Conservation (phyloP, 2,797 vertebrate species). For the Argya squamiceps region DNA sequence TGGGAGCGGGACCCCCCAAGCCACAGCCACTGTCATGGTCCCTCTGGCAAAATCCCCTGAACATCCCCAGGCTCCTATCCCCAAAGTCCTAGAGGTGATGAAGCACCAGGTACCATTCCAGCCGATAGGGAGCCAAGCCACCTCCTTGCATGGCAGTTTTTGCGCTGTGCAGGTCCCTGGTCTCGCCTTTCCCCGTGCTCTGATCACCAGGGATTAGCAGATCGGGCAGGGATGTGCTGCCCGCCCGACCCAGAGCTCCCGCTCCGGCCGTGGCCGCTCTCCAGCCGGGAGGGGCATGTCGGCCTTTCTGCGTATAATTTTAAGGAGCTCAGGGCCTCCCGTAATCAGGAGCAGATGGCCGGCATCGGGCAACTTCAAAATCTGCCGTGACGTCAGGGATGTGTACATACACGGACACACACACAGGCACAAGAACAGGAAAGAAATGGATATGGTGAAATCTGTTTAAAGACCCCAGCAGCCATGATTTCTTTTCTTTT, state of each 20-base stretch:
- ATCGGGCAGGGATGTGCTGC: background rate
- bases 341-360: slow-evolving; percentile 73
- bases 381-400: slow-evolving; percentile 69
- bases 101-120: accelerated
- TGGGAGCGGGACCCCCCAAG: accelerated
- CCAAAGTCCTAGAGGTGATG: accelerated
- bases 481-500: background rate
- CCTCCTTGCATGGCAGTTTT: accelerated
- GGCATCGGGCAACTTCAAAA: slow-evolving; percentile 66
- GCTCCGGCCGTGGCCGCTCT: background rate
- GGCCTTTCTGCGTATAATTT: slow-evolving; percentile 11
- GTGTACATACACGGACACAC: background rate
- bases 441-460: slow-evolving; percentile 14
- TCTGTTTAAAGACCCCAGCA: slow-evolving; percentile 25
- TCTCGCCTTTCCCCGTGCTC: too few relatives aligned
- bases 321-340: slow-evolving; percentile 69
- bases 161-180: background rate
- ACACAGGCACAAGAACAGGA: background rate
- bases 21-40: background rate
- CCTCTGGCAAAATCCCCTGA: background rate
- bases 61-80: accelerated
- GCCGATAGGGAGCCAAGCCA: accelerated
- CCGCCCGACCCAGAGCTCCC: accelerated
- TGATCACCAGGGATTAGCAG: background rate
- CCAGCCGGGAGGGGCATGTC: background rate